Evolutionary conservation across 1,140 invertebrate genomes (phyloP).

Genomic region (Brachystomella parvula): DNA sequence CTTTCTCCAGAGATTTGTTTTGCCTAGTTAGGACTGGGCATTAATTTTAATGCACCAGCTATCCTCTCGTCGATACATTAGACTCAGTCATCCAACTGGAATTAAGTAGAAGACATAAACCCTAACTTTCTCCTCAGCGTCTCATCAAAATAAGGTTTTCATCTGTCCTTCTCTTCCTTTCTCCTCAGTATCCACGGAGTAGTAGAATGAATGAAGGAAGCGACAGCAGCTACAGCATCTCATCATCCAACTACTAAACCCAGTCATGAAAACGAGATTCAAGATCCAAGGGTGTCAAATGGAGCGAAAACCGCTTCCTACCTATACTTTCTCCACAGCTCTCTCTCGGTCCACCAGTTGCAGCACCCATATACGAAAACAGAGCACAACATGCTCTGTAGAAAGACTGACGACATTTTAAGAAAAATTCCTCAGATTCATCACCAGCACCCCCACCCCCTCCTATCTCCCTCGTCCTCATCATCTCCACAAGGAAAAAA

Average conservation of each 20-base stretch:
- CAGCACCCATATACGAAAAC: not conserved
- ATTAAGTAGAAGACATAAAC: not conserved
- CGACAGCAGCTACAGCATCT: too few relatives aligned
- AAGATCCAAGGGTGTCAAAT: not conserved
- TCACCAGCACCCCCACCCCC: slow-evolving; percentile 1
- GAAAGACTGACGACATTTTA: not conserved
- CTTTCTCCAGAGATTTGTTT: too few relatives aligned
- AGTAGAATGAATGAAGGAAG: too few relatives aligned
- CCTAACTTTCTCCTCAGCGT: not conserved
- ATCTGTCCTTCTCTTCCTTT: too few relatives aligned
- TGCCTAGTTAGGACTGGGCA: too few relatives aligned
- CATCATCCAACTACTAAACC: too few relatives aligned
- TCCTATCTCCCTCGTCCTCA: slow-evolving; percentile 19
- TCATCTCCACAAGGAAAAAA: slow-evolving; percentile 7
- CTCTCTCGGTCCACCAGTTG: not conserved
- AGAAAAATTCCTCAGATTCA: not conserved
- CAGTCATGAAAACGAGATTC: not conserved
- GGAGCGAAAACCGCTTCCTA: not conserved
- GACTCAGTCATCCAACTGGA: not conserved
- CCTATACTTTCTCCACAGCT: not conserved
- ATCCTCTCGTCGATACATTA: not conserved
- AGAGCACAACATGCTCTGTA: too few relatives aligned
- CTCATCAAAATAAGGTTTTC: too few relatives aligned
- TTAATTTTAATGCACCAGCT: not conserved
- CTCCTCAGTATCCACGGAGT: too few relatives aligned